These are phyloP conservation scores for Falco punctatus DNA, from an alignment of 2,113 vertebrate genomes.

Conservation along the genomic window DNA sequence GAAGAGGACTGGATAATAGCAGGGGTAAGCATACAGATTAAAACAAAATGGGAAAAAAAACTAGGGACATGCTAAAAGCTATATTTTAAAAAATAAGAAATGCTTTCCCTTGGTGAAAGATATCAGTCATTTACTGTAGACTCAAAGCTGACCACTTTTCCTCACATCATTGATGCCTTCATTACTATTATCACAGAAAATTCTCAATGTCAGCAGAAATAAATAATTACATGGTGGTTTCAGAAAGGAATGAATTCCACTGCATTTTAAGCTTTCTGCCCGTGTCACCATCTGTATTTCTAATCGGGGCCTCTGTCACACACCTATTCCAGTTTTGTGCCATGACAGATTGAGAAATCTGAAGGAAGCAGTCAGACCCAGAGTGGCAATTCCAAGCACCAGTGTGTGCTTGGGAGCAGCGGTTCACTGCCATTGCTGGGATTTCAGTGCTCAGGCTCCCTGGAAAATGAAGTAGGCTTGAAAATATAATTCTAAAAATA, in stretches of 20 bases:
- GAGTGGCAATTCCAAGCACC: not conserved
- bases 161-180: not conserved
- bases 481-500: not conserved
- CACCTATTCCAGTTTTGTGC: not conserved
- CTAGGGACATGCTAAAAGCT: not conserved
- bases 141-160: not conserved
- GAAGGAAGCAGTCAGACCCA: not conserved
- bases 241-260: not conserved
- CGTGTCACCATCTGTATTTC: not conserved
- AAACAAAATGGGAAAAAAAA: not conserved
- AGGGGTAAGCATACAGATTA: not conserved
- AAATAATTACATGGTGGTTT: not conserved
- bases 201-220: not conserved
- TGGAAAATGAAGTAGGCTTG: not conserved
- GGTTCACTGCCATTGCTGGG: not conserved
- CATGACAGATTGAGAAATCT: not conserved
- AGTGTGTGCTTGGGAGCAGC: not conserved
- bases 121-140: not conserved
- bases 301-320: rapidly evolving
- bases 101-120: not conserved
- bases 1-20: not conserved
- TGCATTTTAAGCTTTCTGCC: not conserved
- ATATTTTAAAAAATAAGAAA: not conserved
- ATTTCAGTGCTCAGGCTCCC: not conserved
- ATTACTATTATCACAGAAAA: constrained; percentile 10